Percentiles rank a stretch among this genome's conserved stretches.
phyloP scores from a whole-genome alignment of 1,140 invertebrate genomes.

The Harpegnathos saltator region DNA sequence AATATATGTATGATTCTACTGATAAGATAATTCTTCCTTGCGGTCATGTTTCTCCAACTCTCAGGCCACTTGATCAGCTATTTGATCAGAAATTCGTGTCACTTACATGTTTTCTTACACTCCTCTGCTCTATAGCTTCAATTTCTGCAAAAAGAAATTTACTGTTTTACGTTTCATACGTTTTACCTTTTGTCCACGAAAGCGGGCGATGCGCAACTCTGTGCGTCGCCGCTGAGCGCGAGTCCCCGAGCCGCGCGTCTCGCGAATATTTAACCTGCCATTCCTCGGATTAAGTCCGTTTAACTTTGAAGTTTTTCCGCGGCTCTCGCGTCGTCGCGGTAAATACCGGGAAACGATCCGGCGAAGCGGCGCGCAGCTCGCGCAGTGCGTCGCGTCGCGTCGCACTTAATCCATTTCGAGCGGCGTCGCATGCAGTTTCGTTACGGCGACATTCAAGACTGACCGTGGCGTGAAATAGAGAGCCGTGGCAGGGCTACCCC shows the following conservation, averaged over 20 bases:
- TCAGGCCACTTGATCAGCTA: too few relatives aligned
- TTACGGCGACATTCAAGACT: neutral
- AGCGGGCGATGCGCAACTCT: too few relatives aligned
- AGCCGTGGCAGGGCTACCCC: neutral
- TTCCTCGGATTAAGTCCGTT: neutral
- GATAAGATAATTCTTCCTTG: too few relatives aligned
- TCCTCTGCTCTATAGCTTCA: too few relatives aligned
- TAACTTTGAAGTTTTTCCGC: neutral
- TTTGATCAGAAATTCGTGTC: too few relatives aligned
- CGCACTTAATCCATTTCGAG: conserved; percentile 19
- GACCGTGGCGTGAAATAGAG: conserved; percentile 28
- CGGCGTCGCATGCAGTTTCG: neutral
- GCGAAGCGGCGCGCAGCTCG: neutral
- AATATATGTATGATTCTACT: too few relatives aligned
- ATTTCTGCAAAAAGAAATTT: too few relatives aligned
- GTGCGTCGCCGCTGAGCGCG: too few relatives aligned
- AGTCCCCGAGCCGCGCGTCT: neutral
- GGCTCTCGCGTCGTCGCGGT: neutral
- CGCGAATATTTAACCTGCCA: neutral
- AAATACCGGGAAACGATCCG: conserved; percentile 19
- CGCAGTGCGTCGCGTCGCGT: neutral
- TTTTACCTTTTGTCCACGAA: too few relatives aligned
- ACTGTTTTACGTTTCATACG: too few relatives aligned
- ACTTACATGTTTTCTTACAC: too few relatives aligned
- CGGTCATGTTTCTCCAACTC: too few relatives aligned